Conservation (phyloP, 2,888 invertebrate genomes). For the Melanostoma mellinum region DNA sequence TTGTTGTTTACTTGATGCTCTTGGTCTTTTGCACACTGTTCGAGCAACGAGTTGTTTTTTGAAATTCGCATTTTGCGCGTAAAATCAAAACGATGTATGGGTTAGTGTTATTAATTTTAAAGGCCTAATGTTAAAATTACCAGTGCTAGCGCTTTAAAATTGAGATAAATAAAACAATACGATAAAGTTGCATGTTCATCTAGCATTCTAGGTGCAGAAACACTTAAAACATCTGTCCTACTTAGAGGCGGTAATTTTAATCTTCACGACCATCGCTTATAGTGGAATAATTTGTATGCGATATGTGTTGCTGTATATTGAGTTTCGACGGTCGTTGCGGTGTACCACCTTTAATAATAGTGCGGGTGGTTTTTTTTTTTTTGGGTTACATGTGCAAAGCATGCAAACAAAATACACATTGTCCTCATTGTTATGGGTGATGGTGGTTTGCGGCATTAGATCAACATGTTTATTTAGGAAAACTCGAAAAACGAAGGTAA, state of each 20-base stretch:
- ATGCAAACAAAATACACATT: conserved; percentile 16
- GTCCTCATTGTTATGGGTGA: conserved; percentile 39
- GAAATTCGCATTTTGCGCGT: conserved; percentile 38
- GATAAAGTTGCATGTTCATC: not conserved
- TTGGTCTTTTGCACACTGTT: conserved; percentile 33
- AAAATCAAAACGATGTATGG: conserved; percentile 13
- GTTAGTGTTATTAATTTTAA: conserved; percentile 15
- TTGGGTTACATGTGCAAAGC: conserved; percentile 12
- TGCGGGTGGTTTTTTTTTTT: conserved; percentile 37
- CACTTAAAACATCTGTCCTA: conserved; percentile 53
- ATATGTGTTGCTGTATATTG: conserved; percentile 44
- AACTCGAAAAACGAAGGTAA: conserved; percentile 53
- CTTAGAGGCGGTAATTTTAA: conserved; percentile 52
- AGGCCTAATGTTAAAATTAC: too few relatives aligned
- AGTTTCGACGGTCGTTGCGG: conserved; percentile 56
- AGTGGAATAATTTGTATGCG: conserved; percentile 52
- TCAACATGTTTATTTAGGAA: conserved; percentile 43
- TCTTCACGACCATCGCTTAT: conserved; percentile 55
- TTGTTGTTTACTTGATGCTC: conserved; percentile 46
- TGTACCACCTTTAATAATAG: conserved; percentile 52
- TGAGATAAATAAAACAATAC: not conserved
- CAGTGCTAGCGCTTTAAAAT: conserved; percentile 16
- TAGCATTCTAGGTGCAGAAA: conserved; percentile 47
- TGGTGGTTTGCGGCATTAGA: conserved; percentile 28
- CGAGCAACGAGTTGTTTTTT: conserved; percentile 15